Conservation (phyloP, 2,797 vertebrate species). For the Alouatta caraya region DNA sequence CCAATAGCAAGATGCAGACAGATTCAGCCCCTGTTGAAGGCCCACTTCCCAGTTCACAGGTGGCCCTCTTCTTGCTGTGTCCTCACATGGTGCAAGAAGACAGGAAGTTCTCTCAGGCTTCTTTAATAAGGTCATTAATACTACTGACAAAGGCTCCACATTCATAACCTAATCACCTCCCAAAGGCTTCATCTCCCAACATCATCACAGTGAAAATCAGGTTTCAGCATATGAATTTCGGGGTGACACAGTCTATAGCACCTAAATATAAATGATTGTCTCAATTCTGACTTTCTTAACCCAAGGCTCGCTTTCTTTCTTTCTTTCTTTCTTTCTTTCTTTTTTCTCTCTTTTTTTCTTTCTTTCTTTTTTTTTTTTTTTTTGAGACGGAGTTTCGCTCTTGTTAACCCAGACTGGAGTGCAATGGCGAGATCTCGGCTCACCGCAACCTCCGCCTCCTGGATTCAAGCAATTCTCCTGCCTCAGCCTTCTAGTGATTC, state of each 20-base stretch:
- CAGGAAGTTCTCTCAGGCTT: too few relatives aligned
- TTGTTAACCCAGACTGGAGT: too few relatives aligned
- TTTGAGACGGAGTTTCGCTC: too few relatives aligned
- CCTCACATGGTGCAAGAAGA: not conserved
- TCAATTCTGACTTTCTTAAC: not conserved
- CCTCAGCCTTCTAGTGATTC: not conserved
- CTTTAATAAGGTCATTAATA: not conserved
- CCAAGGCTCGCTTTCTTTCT: not conserved
- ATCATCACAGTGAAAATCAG: too few relatives aligned
- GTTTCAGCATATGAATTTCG: not conserved
- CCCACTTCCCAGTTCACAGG: not conserved
- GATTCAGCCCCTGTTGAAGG: not conserved
- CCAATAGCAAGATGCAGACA: not conserved
- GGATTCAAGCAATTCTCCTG: too few relatives aligned
- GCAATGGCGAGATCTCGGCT: too few relatives aligned
- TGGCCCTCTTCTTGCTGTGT: not conserved
- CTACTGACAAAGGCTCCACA: fast-evolving
- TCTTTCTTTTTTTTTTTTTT: too few relatives aligned
- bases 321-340: too few relatives aligned
- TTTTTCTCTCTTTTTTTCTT: too few relatives aligned
- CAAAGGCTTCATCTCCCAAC: not conserved
- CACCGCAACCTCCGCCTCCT: too few relatives aligned
- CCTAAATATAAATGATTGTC: not conserved
- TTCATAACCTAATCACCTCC: not conserved
- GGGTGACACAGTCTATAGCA: not conserved